phyloP scores from a whole-genome alignment of 1,140 invertebrate species.

The Odontomachus brunneus region DNA sequence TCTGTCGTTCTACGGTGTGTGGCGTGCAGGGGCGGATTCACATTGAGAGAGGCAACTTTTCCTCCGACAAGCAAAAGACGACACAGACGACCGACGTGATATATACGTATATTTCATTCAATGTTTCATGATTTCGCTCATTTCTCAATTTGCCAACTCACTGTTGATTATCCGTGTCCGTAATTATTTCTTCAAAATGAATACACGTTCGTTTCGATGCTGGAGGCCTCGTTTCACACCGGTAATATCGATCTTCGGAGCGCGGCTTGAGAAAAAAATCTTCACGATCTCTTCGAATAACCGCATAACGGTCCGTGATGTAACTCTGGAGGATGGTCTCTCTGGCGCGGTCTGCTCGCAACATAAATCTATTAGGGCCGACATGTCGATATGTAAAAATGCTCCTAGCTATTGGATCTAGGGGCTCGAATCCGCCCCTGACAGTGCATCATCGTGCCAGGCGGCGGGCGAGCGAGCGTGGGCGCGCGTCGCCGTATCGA shows the following conservation, averaged over 20 bases:
- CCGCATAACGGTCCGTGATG: constrained; percentile 19
- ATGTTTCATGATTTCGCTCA: no score
- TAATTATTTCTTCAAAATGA: not conserved
- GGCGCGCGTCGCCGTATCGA: constrained; percentile 81
- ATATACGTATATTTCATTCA: not conserved
- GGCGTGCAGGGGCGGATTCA: constrained; percentile 62
- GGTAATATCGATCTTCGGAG: not conserved
- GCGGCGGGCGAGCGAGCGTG: constrained; percentile 73
- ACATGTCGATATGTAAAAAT: constrained; percentile 38
- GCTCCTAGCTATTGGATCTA: constrained; percentile 51
- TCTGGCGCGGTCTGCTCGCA: not conserved
- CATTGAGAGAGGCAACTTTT: constrained; percentile 30
- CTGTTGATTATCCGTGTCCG: not conserved
- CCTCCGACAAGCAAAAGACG: not conserved
- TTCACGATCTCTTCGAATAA: not conserved
- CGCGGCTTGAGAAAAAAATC: not conserved
- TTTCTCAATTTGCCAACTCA: no score
- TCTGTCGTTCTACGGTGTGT: constrained; percentile 51
- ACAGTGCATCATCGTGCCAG: constrained; percentile 64
- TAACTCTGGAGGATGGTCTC: constrained; percentile 1
- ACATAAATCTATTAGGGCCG: constrained; percentile 41
- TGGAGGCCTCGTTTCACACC: not conserved
- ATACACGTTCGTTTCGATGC: not conserved
- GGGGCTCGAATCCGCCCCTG: constrained; percentile 70
- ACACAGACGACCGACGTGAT: no score